Base-by-base conservation (phyloP, 2,113 vertebrate genomes). In the Lycocorax pyrrhopterus region DNA sequence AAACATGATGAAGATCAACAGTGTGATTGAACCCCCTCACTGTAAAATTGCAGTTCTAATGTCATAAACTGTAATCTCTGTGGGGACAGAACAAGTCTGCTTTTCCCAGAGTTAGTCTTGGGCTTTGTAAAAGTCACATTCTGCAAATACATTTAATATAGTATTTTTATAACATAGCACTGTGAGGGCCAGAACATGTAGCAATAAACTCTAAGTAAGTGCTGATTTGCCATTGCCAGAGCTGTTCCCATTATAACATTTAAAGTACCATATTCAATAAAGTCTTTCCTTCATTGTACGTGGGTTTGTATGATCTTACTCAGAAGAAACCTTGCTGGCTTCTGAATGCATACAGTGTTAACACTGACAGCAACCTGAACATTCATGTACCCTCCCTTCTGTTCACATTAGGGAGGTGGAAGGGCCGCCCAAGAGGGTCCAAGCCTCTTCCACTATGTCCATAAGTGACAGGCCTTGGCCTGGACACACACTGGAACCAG, bases 401-500 rank as follows among this genome's bases (percentile, higher is more conserved):
- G 5, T 29, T 44, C 13, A 27, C 49, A 63, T 51, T 6, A 3
- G 51, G n/a, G 14, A 33, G 43, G n/a, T 10, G 7, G 16, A 13
- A n/a, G 16, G 23, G 51, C 30, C 22, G 43, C 21, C 14, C 2
- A 0, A 6, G 37, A 26, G 20, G 8, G n/a, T 14, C 1, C 0
- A 20, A 66, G 20, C 23, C 41, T 37, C 56, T 53, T 19, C 44
- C 67, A 33, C 22, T 39, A 1, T 3, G 22, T 7, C 55, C 3
- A 0, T 7, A 49, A 47, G 30, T 23, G 6, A 35, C 1, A 0
- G 51, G 22, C 51, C 64, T 27, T 22, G 11, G 46, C 32, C 60
- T 33, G 16, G 33, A 14, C 33, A 12, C 32, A 3, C 0, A 0
- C 6, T 0, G 0, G 23, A 6, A 37, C 7, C 2, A 0, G 58